Conservation (phyloP, 1,140 invertebrate species). For the Zaprionus tsacasi region DNA sequence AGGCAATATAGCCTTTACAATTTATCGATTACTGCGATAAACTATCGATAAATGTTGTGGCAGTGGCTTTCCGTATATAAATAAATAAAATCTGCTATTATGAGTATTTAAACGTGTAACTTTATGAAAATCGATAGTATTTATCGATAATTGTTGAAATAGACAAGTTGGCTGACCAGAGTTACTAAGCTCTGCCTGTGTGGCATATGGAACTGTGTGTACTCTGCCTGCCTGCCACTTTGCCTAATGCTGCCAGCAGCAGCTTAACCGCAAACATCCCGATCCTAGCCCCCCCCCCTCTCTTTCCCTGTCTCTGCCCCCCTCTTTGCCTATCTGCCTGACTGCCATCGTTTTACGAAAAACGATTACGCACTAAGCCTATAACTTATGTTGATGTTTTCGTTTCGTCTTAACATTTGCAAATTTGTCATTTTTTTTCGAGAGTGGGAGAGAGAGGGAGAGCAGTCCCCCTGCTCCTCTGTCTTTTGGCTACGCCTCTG, state of each 20-base stretch:
- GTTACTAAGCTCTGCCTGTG: not conserved
- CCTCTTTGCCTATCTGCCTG: not conserved
- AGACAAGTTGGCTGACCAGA: too few relatives aligned
- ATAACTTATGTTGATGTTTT: slow-evolving; percentile 83
- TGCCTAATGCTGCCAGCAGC: slow-evolving; percentile 9
- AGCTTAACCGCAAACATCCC: slow-evolving; percentile 37
- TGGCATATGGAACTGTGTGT: not conserved
- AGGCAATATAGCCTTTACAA: too few relatives aligned
- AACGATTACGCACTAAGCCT: slow-evolving; percentile 82
- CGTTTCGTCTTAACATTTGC: slow-evolving; percentile 82
- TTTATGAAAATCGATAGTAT: not conserved
- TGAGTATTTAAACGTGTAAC: too few relatives aligned
- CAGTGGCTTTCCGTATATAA: too few relatives aligned
- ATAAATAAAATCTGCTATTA: too few relatives aligned
- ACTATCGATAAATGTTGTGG: too few relatives aligned
- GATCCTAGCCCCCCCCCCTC: not conserved
- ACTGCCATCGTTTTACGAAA: slow-evolving; percentile 60
- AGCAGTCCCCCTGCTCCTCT: slow-evolving; percentile 15
- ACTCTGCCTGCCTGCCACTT: not conserved
- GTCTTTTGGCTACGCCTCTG: slow-evolving; percentile 19
- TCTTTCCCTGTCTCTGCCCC: not conserved
- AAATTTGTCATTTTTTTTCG: slow-evolving; percentile 78
- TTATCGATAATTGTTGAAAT: not conserved
- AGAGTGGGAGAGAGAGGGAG: not conserved
- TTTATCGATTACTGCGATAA: too few relatives aligned